A percentile compares a stretch with the other conserved stretches of the same genome.
Evolutionary conservation across 2,113 vertebrate genomes (phyloP).

Genomic region (Gasterosteus aculeatus): DNA sequence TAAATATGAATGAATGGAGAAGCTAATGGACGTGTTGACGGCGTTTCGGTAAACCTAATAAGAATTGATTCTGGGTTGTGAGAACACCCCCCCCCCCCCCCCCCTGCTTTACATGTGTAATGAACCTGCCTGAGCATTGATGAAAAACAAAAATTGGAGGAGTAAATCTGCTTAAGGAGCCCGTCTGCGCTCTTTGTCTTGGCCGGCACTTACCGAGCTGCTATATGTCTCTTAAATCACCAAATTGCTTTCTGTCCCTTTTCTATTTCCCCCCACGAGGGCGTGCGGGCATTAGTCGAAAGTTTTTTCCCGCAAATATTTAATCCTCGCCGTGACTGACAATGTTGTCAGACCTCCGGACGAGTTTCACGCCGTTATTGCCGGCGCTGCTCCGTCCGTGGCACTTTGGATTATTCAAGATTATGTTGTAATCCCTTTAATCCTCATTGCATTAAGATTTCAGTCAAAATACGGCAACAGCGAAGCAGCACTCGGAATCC

Average conservation of each 20-base stretch:
- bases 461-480: slow-evolving; percentile 95
- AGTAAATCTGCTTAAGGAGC: slow-evolving; percentile 79
- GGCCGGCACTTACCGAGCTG: slow-evolving; percentile 70
- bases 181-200: slow-evolving; percentile 70
- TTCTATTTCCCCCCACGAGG: background rate
- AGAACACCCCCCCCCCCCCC: slow-evolving; percentile 41
- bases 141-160: slow-evolving; percentile 76
- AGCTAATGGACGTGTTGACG: slow-evolving; percentile 77
- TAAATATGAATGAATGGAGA: slow-evolving; percentile 67
- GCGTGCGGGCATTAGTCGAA: slow-evolving; percentile 71
- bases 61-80: slow-evolving; percentile 73
- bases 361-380: slow-evolving; percentile 93
- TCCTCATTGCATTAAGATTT: slow-evolving; percentile 98
- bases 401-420: slow-evolving; percentile 99
- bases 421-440: slow-evolving; percentile 99
- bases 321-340: slow-evolving; percentile 86
- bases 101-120: slow-evolving; percentile 73
- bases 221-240: slow-evolving; percentile 75
- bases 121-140: slow-evolving; percentile 76
- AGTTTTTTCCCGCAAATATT: slow-evolving; percentile 75
- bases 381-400: slow-evolving; percentile 93
- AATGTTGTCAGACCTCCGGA: slow-evolving; percentile 88
- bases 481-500: slow-evolving; percentile 91
- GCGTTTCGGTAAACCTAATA: slow-evolving; percentile 72
- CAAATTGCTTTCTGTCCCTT: slow-evolving; percentile 65